These are phyloP conservation scores for Drosophila kohkoa DNA, from an alignment of 1,140 invertebrate genomes.

Conservation along the genomic window DNA sequence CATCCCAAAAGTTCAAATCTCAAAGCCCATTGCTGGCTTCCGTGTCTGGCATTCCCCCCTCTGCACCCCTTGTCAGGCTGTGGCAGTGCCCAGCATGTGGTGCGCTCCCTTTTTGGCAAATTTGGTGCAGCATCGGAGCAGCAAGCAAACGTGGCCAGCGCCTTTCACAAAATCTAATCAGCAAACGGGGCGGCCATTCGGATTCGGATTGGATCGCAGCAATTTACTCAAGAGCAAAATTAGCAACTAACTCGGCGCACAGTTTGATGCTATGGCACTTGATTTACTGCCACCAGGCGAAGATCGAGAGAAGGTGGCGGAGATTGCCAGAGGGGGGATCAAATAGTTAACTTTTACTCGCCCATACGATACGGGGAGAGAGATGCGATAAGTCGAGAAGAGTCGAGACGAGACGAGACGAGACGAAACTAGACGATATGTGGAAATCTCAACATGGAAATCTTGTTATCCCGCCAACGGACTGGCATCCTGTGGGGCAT, in stretches of 20 bases:
- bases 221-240: slow-evolving; percentile 81
- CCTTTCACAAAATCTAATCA: slow-evolving; percentile 82
- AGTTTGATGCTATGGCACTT: slow-evolving; percentile 53
- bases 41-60: slow-evolving; percentile 14
- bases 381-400: not conserved
- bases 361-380: not conserved
- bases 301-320: not conserved
- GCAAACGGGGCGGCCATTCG: slow-evolving; percentile 56
- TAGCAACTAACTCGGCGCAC: slow-evolving; percentile 63
- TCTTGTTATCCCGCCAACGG: slow-evolving; percentile 64
- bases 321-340: not conserved
- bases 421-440: not conserved
- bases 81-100: slow-evolving; percentile 69
- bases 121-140: slow-evolving; percentile 66
- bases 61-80: slow-evolving; percentile 3
- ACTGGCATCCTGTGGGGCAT: slow-evolving; percentile 62
- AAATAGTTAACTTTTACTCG: slow-evolving; percentile 37
- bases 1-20: slow-evolving; percentile 57
- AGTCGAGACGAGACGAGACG: too few species aligned
- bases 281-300: slow-evolving; percentile 56
- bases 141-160: slow-evolving; percentile 28
- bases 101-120: slow-evolving; percentile 80
- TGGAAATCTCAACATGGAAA: slow-evolving; percentile 59
- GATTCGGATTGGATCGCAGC: slow-evolving; percentile 65
- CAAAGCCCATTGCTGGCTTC: slow-evolving; percentile 19